Conservation (phyloP, 2,113 vertebrate species). For the Centropus bengalensis region DNA sequence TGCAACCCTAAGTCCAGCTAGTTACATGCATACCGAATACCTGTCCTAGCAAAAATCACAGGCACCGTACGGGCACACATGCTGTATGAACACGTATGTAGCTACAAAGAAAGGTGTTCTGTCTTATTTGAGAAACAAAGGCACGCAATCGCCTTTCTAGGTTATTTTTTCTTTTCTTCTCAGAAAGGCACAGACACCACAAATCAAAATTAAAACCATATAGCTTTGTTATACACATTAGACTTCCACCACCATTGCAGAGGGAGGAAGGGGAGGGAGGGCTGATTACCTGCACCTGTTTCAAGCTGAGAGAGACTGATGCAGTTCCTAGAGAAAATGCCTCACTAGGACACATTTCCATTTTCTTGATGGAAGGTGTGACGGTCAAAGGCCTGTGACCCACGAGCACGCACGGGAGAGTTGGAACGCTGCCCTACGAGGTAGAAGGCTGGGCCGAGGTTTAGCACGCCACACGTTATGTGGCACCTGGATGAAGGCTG, state of each 20-base stretch:
- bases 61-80: fast-evolving
- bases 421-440: not conserved
- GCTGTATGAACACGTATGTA: fast-evolving
- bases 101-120: not conserved
- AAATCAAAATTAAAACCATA: not conserved
- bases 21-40: not conserved
- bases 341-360: not conserved
- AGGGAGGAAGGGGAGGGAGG: not conserved
- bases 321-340: not conserved
- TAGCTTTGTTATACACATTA: not conserved
- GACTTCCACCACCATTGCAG: not conserved
- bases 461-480: not conserved
- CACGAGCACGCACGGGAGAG: not conserved
- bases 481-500: not conserved
- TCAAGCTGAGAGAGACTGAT: not conserved
- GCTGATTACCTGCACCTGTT: slow-evolving; percentile 26
- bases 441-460: not conserved
- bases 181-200: not conserved
- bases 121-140: not conserved
- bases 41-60: not conserved
- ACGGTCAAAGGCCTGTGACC: not conserved
- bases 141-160: not conserved
- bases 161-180: not conserved
- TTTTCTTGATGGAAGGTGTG: slow-evolving; percentile 8
- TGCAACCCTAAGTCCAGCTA: not conserved